Conservation (phyloP, 2,888 invertebrate species). For the Apodemia hepburni region DNA sequence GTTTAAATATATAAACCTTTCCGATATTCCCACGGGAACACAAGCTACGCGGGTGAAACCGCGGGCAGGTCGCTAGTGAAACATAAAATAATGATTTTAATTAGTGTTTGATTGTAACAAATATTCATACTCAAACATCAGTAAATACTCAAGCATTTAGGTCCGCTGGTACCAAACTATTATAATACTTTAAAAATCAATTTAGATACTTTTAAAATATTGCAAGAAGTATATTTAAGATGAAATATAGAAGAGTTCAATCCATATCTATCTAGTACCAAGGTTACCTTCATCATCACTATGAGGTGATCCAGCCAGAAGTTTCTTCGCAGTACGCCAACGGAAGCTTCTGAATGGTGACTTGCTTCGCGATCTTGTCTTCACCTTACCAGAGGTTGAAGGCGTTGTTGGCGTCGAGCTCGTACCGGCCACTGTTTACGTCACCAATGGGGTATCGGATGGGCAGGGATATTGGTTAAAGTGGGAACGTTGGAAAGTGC, state of each 20-base stretch:
- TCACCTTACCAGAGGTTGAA: slow-evolving; percentile 83
- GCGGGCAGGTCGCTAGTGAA: too few species aligned
- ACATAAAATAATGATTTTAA: too few species aligned
- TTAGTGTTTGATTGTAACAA: too few species aligned
- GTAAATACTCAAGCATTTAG: too few species aligned
- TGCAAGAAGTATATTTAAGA: not conserved
- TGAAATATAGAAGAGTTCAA: slow-evolving; percentile 25
- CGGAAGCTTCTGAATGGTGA: slow-evolving; percentile 96
- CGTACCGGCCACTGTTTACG: slow-evolving; percentile 58
- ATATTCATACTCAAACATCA: too few species aligned
- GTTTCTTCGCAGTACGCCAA: slow-evolving; percentile 90
- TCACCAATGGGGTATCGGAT: slow-evolving; percentile 33
- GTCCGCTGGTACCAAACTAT: too few species aligned
- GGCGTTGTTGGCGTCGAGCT: slow-evolving; percentile 68
- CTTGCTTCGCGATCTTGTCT: slow-evolving; percentile 94
- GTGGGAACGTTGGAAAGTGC: not conserved
- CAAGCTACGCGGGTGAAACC: too few species aligned
- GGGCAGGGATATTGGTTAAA: slow-evolving; percentile 28
- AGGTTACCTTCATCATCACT: slow-evolving; percentile 90
- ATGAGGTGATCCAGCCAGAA: slow-evolving; percentile 84
- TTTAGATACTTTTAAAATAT: too few species aligned
- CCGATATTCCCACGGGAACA: too few species aligned
- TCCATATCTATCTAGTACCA: slow-evolving; percentile 52
- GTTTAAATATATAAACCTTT: too few species aligned
- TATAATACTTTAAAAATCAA: too few species aligned